A percentile compares a stretch with the other conserved stretches of the same genome.
phyloP scores from a whole-genome alignment of 2,888 invertebrate species.

The Cylloceria caligata region DNA sequence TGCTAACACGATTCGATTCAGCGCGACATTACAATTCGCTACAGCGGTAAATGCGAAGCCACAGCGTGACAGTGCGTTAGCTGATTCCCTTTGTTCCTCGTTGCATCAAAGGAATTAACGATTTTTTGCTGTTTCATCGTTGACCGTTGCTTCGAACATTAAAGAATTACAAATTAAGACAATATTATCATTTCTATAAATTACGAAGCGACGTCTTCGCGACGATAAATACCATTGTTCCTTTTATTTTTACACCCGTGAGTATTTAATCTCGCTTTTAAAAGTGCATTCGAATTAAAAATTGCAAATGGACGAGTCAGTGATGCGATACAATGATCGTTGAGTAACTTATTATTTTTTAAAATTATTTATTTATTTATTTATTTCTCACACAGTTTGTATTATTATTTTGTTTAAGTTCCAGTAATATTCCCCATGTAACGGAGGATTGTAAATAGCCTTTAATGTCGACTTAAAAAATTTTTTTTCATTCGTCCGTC shows the following conservation, averaged over 20 bases:
- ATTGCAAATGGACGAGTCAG: not conserved
- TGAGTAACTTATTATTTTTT: not conserved
- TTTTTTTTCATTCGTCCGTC: slow-evolving; percentile 13
- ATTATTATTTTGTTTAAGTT: not conserved
- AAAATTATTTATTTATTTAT: not conserved
- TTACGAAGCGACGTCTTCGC: not conserved
- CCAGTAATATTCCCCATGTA: too few species aligned
- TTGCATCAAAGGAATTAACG: not conserved
- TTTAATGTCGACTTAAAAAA: not conserved
- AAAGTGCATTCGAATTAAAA: not conserved
- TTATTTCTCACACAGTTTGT: not conserved
- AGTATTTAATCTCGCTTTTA: not conserved
- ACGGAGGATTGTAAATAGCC: not conserved
- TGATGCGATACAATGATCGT: not conserved
- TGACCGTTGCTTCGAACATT: not conserved
- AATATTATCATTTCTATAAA: not conserved
- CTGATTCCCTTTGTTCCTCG: not conserved
- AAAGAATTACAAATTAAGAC: not conserved
- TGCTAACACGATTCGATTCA: not conserved
- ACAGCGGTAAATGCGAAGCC: not conserved
- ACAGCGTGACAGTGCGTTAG: not conserved
- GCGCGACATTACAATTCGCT: not conserved
- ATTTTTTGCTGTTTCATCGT: not conserved
- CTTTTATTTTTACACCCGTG: not conserved
- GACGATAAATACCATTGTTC: not conserved